These are phyloP conservation scores for Argentina silus DNA, from an alignment of 2,797 vertebrate genomes.

Conservation along the genomic window DNA sequence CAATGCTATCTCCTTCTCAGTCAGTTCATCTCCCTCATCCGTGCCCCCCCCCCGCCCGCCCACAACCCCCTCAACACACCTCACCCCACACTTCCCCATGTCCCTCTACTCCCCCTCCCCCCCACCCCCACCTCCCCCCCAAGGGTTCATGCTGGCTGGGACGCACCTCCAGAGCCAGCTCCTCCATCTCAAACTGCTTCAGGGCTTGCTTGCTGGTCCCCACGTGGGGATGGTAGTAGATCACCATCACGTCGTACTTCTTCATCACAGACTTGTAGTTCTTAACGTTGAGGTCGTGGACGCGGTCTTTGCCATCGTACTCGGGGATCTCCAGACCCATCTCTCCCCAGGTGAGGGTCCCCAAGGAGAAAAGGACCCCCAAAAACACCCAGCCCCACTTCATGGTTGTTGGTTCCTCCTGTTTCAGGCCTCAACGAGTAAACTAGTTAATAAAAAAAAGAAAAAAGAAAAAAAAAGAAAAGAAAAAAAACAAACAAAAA, in stretches of 20 bases:
- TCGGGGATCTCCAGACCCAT: conserved; percentile 85
- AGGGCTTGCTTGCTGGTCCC: conserved; percentile 79
- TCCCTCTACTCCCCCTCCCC: not conserved
- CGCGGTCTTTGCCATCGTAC: conserved; percentile 88
- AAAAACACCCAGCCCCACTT: conserved; percentile 77
- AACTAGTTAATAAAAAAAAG: not conserved
- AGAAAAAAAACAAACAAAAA: conserved; percentile 2
- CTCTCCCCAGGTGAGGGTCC: conserved; percentile 70
- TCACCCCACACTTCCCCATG: not conserved
- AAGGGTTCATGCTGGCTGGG: conserved; percentile 36
- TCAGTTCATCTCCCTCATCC: not conserved
- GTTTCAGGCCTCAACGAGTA: conserved; percentile 38
- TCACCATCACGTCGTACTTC: conserved; percentile 88
- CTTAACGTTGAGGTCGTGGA: conserved; percentile 81
- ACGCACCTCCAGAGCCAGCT: conserved; percentile 89
- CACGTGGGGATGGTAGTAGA: conserved; percentile 87
- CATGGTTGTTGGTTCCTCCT: conserved; percentile 61
- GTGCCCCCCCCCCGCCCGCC: not conserved
- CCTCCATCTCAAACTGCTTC: conserved; percentile 88
- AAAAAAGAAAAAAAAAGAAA: not conserved
- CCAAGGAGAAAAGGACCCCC: conserved; percentile 69
- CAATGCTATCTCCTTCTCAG: not conserved
- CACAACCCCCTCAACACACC: not conserved
- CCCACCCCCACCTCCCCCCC: conserved; percentile 28
- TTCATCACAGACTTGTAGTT: conserved; percentile 90